Base-by-base conservation (phyloP, 2,888 invertebrate species). In the Cephus sareptanus region DNA sequence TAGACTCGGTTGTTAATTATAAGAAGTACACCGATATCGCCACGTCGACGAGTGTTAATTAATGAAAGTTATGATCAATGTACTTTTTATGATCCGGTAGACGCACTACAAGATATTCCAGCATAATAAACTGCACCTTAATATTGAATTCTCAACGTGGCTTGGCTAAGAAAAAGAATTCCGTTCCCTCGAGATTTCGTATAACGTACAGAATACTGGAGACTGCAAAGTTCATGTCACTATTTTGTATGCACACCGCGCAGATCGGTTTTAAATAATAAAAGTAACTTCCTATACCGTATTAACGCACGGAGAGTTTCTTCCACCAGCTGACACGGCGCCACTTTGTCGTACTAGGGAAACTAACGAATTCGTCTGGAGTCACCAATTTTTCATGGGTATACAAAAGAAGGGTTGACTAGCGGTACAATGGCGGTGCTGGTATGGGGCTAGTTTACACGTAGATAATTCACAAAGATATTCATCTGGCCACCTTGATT, bases 381-480 rank as follows among this genome's bases (percentile, higher is more conserved):
- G 82, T 81, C 79, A 79, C 80, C 84, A 80, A 85, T 86, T 84
- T 85, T 81, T 88, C 88, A 87, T 84, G 81, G 75, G 76, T 56
- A 74, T 80, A 87, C 85, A 86, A 88, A 85, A 80, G 79, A 83
- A 85, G 87, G 83, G 85, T 82, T 84, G 85, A 86, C 83, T 83
- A 83, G 78, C 76, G 77, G 81, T 77, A 86, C 87, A 88, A 88
- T 86, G 80, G 77, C 75, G 76, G 80, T 81, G 82, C 84, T 82
- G 83, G 79, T 81, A 75, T 82, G 81, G 74, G 81, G 83, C 85
- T 85, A 85, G 84, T 87, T 86, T 86, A 84, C 87, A 85, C 85
- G 83, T 83, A 84, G 80, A 86, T 88, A 87, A 87, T 87, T 87
- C 83, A 87, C 81, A 78, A 76, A 74, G 86, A 86, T 87, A 86